Percentiles rank a stretch among this genome's conserved stretches.
Conservation (phyloP, 2,113 vertebrate species). For the Gallinago undulata region DNA sequence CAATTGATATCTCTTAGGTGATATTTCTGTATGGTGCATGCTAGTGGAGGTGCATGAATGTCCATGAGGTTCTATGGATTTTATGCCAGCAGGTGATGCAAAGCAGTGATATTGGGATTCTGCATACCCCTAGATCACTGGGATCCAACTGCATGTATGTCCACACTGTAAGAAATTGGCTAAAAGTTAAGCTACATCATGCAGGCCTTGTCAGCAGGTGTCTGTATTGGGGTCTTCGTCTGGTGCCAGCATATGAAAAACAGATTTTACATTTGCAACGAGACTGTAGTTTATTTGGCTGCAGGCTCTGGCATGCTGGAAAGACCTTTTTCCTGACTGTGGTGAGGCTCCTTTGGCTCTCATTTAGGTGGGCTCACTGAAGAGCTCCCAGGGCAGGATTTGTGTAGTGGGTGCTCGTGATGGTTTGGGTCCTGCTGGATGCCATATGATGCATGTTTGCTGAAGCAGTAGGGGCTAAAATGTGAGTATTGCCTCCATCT, state of each 20-base stretch:
- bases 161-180: not conserved
- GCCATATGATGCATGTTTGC: not conserved
- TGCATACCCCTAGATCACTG: fast-evolving
- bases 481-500: not conserved
- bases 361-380: not conserved
- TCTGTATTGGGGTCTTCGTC: not conserved
- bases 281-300: not conserved
- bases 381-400: not conserved
- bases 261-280: not conserved
- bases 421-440: not conserved
- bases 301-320: not conserved
- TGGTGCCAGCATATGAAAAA: not conserved
- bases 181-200: not conserved
- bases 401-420: not conserved
- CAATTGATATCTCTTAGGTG: not conserved
- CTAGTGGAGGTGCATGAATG: not conserved
- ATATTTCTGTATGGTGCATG: not conserved
- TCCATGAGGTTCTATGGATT: not conserved
- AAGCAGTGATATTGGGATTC: not conserved
- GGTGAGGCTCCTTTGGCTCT: not conserved
- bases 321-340: not conserved
- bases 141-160: no score
- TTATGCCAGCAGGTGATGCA: not conserved
- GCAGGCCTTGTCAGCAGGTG: not conserved
- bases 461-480: not conserved